Percentiles rank a stretch among this genome's conserved stretches.
phyloP scores from a whole-genome alignment of 2,888 invertebrate genomes.

The Xestobium rufovillosum region DNA sequence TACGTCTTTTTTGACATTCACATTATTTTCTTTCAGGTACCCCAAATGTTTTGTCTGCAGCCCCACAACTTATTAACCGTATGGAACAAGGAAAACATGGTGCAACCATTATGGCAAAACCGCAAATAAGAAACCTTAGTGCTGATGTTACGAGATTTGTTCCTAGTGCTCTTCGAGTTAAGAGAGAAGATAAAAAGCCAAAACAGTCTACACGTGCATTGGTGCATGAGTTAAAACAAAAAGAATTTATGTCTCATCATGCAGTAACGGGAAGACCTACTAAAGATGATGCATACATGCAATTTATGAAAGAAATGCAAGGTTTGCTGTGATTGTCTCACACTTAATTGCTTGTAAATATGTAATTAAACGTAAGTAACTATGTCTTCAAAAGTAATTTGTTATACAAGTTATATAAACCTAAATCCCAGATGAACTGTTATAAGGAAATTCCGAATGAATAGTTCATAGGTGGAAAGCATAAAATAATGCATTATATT shows the following conservation, averaged over 20 bases:
- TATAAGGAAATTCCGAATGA: too few relatives aligned
- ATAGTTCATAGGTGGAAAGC: too few relatives aligned
- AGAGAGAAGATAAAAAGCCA: conserved; percentile 70
- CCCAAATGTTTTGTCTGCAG: conserved; percentile 72
- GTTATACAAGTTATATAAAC: too few relatives aligned
- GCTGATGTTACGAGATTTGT: conserved; percentile 94
- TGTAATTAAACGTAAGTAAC: too few relatives aligned
- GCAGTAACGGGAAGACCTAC: conserved; percentile 50
- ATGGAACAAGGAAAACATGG: conserved; percentile 51
- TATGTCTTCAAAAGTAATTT: too few relatives aligned
- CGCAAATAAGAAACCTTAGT: conserved; percentile 88
- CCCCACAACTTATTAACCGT: conserved; percentile 71
- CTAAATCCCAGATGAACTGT: too few relatives aligned
- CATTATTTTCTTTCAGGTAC: conserved; percentile 37
- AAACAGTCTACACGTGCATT: conserved; percentile 50
- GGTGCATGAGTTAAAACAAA: conserved; percentile 48
- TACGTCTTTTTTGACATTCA: too few relatives aligned
- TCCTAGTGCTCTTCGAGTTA: conserved; percentile 86
- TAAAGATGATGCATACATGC: conserved; percentile 97
- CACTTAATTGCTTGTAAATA: not conserved
- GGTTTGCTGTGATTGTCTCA: conserved; percentile 61
- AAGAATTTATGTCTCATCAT: conserved; percentile 41
- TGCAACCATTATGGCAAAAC: conserved; percentile 87
- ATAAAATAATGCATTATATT: too few relatives aligned
- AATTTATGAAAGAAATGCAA: conserved; percentile 98